Conservation (phyloP, 2,888 invertebrate genomes). For the Andrena camellia region DNA sequence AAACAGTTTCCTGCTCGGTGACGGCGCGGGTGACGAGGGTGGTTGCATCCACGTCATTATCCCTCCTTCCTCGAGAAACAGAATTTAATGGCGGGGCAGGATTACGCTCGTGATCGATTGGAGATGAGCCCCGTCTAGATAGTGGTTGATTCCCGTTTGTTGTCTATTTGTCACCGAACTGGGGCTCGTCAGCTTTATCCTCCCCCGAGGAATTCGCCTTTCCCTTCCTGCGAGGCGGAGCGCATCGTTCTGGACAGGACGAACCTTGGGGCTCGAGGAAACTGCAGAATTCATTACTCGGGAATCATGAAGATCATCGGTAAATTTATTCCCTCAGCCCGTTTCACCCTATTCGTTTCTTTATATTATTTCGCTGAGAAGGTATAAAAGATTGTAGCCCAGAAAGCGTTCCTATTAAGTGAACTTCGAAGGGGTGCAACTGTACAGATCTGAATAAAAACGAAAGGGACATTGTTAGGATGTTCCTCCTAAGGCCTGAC, state of each 20-base stretch:
- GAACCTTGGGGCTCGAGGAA: background rate
- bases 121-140: constrained; percentile 17
- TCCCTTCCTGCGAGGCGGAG: background rate
- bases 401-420: no score
- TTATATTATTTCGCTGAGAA: no score
- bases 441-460: no score
- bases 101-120: constrained; percentile 33
- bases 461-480: background rate
- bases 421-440: no score
- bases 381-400: no score
- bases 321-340: no score
- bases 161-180: constrained; percentile 28
- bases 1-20: constrained; percentile 13
- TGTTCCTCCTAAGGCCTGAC: background rate
- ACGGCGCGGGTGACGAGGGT: background rate
- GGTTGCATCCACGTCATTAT: constrained; percentile 14
- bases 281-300: background rate
- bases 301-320: no score
- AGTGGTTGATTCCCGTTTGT: constrained; percentile 19
- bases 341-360: no score
- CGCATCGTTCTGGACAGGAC: background rate
- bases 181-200: background rate
- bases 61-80: constrained; percentile 21
- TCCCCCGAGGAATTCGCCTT: constrained; percentile 11
- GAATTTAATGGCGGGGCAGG: constrained; percentile 26